Evolutionary conservation across 2,888 invertebrate genomes (phyloP), one percentile per base, ranked within the genome.

Genomic region (Antitype chi): DNA sequence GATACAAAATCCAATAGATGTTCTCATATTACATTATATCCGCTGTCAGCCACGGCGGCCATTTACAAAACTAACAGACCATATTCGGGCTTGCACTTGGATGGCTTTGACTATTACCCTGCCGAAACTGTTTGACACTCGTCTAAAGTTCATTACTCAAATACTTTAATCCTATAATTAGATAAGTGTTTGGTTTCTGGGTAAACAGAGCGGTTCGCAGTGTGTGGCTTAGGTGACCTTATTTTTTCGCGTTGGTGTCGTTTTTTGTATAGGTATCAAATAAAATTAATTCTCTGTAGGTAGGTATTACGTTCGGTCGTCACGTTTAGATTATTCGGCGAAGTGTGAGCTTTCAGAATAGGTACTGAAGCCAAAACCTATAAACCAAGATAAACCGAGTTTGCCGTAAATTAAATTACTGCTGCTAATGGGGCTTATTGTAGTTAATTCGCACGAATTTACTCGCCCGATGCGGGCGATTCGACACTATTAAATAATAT

Each of bases 1-100:
- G 91, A 89, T 90, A 88, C 92, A 90, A 92, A 94, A 94, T 94
- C 93, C 91, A 91, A 93, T 92, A 93, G 92, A 91, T 90, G 89
- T 87, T 94, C 92, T 96, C 94, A 90, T 53, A 90, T 96, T 96
- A 95, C 96, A 78, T 70, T 83, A 92, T 95, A 96, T 96, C 95
- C 95, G 94, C 86, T 93, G 91, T 86, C 91, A 88, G 89, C 93
- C 93, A 93, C 92, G 92, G 86, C 92, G 87, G 93, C 94, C 93
- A 94, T 94, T 91, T 93, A 92, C 91, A 89, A 91, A 94, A 92
- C 94, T 95, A 95, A 93, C 94, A 93, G 93, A 93, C 92, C 90
- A 94, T 95, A 94, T 95, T 95, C 94, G 95, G 95, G 94, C 94
- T 92, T 91, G 95, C 96, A 96, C 94, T 96, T 96, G 89, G 85